Base-by-base conservation (phyloP, 1,140 invertebrate genomes). In the Ceratosolen fusciceps region DNA sequence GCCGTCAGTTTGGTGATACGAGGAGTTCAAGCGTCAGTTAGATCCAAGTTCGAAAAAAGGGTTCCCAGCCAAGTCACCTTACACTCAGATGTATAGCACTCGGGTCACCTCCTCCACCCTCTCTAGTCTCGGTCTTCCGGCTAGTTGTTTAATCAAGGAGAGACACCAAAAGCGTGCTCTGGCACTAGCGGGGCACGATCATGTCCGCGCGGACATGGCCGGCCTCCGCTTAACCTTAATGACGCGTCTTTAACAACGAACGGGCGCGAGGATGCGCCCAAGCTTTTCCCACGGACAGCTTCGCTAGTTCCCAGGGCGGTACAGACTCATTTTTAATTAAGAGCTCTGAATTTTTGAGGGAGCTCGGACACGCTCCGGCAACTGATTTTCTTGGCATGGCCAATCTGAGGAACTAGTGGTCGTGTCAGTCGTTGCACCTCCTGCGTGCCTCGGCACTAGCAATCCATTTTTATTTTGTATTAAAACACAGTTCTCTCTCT, bases 171-270 rank as follows among this genome's bases (percentile, higher is more conserved):
- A 77, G 62, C 75, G 65, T 71, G 75, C 75, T 47, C 49, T 3
- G 24, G 49, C 54, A 54, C 49, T 14, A 37, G n/a, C 29, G 58
- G 19, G 26, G 39, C 39, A 47, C 56, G 24, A 74, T 74, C 73
- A 82, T 83, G 83, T 74, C 67, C 54, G 79, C 79, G 73, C 77
- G 54, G 39, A 29, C 54, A 37, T 31, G 83, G 82, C 8, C 74
- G 83, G 77, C 71, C 81, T 83, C 80, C 87, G 86, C 88, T 89
- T 89, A 89, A 88, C 88, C 87, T 87, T 90, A 90, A 90, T 90
- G 88, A 89, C 87, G 88, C 87, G 88, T 88, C 87, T 90, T 89
- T 89, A 90, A 90, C 86, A 86, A 89, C 84, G 84, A 71, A 85
- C 85, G 83, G 26, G 21, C 31, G 29, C 31, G 52, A 83, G 82